Percentiles rank a stretch among this genome's conserved stretches.
phyloP scores from a whole-genome alignment of 2,888 invertebrate genomes.

The Pogonocherus hispidulus region DNA sequence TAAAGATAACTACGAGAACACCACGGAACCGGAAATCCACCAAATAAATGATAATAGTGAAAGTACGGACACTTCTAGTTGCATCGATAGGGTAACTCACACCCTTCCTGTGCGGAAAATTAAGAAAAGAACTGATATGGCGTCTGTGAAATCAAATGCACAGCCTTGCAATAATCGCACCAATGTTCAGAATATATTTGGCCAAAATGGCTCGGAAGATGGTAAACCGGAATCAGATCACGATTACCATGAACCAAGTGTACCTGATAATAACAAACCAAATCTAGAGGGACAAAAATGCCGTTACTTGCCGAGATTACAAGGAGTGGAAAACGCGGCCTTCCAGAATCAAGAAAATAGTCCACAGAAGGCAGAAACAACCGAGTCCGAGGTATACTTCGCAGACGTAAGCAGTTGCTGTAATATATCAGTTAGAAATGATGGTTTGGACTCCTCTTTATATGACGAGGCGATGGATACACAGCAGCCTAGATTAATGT shows the following conservation, averaged over 20 bases:
- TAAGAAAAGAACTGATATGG: constrained; percentile 71
- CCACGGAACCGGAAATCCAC: constrained; percentile 67
- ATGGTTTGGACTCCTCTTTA: constrained; percentile 73
- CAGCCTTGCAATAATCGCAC: constrained; percentile 61
- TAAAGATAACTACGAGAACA: constrained; percentile 73
- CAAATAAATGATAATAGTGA: constrained; percentile 67
- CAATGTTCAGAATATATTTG: constrained; percentile 69
- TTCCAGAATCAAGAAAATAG: constrained; percentile 80
- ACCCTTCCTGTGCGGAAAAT: constrained; percentile 73
- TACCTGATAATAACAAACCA: constrained; percentile 36
- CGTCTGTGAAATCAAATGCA: constrained; percentile 66
- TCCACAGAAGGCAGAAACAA: constrained; percentile 73
- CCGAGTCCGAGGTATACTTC: constrained; percentile 88
- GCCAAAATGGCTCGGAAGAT: constrained; percentile 56
- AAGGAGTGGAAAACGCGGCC: constrained; percentile 83
- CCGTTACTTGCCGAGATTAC: constrained; percentile 69
- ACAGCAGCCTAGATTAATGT: constrained; percentile 64
- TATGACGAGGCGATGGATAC: constrained; percentile 72
- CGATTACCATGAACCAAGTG: constrained; percentile 64
- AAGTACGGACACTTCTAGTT: constrained; percentile 68
- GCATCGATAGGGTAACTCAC: constrained; percentile 70
- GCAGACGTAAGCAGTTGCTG: constrained; percentile 90
- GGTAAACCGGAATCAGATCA: constrained; percentile 63
- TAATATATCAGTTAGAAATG: constrained; percentile 76
- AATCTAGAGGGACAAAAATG: constrained; percentile 60